Base-by-base conservation (phyloP, 2,888 invertebrate species). In the Bedellia somnulentella region DNA sequence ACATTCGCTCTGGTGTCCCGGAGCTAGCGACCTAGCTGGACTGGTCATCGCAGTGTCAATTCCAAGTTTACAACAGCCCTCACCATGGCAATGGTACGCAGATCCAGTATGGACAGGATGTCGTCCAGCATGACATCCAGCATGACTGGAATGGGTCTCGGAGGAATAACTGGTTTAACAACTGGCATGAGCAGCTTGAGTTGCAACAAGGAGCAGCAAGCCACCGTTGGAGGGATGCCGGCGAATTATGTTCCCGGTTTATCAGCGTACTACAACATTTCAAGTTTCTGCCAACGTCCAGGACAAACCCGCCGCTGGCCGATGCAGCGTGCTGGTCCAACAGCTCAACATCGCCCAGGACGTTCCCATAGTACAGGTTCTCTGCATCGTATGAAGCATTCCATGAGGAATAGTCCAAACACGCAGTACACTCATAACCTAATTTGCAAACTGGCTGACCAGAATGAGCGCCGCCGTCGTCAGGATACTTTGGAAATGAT, bases 61-160 rank as follows among this genome's bases (percentile, higher is more conserved):
- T 44, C 39, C 37, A 39, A 43, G 34, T 42, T 41, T 44, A 40
- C 44, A 9, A 5, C 4, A 22, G 3, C n/a, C 15, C n/a, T 12
- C 46, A 58, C 51, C 36, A 66, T 64, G 63, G 52, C 66, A 44
- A 62, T 63, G 59, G 66, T 63, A 34, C 53, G 63, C 45, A 56
- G 66, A 47, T 66, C 71, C 40, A 70, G 64, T 43, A 70, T 71
- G 63, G 76, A 76, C 55, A 64, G 73, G 41, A 75, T 75, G 76
- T 73, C 76, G 42, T 67, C 66, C 34, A 75, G 68, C 52, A 77
- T 70, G 71, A 76, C 68, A 30, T 76, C 76, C 33, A 77, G 75
- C 45, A 70, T 76, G 59, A 76, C 76, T 44, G 68, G 75, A 30
- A 76, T 76, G 73, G 73, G 76, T 24, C 57, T 76, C 41, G 75